phyloP scores from a whole-genome alignment of 2,113 vertebrate genomes.

The Ailurus styani region DNA sequence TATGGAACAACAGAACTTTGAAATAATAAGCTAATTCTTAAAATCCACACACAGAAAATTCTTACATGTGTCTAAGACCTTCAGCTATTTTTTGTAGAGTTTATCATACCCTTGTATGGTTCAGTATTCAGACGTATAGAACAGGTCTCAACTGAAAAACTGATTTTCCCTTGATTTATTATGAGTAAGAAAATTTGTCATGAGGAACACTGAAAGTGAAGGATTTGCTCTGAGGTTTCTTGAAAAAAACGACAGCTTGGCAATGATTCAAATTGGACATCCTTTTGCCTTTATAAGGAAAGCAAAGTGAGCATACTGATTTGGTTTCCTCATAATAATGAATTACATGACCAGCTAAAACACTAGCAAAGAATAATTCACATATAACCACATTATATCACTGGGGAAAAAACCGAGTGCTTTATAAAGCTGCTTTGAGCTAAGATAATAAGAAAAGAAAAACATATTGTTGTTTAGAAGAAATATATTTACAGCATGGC shows the following conservation, averaged over 20 bases:
- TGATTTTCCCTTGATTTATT: background rate
- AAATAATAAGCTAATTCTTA: background rate
- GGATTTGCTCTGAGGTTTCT: background rate
- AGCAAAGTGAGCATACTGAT: constrained; percentile 1
- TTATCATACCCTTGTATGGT: background rate
- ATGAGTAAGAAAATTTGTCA: background rate
- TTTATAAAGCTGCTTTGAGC: background rate
- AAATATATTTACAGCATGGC: background rate
- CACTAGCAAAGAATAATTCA: background rate
- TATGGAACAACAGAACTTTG: background rate
- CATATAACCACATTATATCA: background rate
- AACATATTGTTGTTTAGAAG: constrained; percentile 2
- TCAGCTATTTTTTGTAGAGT: background rate
- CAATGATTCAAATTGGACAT: constrained; percentile 9
- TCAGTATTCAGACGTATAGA: constrained; percentile 15
- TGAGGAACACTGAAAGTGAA: background rate
- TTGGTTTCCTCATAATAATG: constrained; percentile 17
- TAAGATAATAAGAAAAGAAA: background rate
- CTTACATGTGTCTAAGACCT: background rate
- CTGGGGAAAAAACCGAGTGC: background rate
- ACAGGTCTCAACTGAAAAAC: background rate
- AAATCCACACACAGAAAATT: background rate
- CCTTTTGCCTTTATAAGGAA: constrained; percentile 10
- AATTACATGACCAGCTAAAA: background rate
- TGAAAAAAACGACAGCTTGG: background rate